These are phyloP conservation scores for Caenorhabditis sp. DNA, from an alignment of 2,888 invertebrate species.

Conservation along the genomic window DNA sequence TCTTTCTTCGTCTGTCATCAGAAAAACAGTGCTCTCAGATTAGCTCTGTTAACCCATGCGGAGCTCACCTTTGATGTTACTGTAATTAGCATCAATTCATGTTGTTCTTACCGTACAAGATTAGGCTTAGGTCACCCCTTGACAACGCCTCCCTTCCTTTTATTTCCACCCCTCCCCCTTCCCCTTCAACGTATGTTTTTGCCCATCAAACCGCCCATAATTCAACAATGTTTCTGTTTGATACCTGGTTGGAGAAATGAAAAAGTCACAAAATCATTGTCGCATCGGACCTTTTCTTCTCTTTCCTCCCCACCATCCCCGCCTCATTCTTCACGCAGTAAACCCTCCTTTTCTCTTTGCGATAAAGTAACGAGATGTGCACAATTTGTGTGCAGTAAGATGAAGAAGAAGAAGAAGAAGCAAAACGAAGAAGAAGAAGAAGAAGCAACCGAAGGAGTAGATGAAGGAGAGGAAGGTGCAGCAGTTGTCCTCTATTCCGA, in stretches of 20 bases:
- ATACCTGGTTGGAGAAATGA: slow-evolving; percentile 3
- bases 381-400: slow-evolving; percentile 47
- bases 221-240: slow-evolving; percentile 49
- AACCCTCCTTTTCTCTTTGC: slow-evolving; percentile 40
- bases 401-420: no score
- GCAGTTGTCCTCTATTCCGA: slow-evolving; percentile 48
- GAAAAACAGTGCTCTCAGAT: no score
- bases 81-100: no score
- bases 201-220: slow-evolving; percentile 28
- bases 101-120: no score
- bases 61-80: no score
- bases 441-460: slow-evolving; percentile 36
- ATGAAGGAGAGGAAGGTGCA: slow-evolving; percentile 32
- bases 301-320: slow-evolving; percentile 14
- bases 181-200: neutral
- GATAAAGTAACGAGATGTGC: slow-evolving; percentile 47
- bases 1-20: no score
- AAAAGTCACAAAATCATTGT: slow-evolving; percentile 41
- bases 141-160: no score
- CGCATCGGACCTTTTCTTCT: slow-evolving; percentile 10
- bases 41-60: no score
- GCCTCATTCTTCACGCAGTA: slow-evolving; percentile 28
- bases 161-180: neutral
- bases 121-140: no score
- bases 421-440: slow-evolving; percentile 18